phyloP scores from a whole-genome alignment of 1,140 invertebrate genomes.

The Drosophila hydei region DNA sequence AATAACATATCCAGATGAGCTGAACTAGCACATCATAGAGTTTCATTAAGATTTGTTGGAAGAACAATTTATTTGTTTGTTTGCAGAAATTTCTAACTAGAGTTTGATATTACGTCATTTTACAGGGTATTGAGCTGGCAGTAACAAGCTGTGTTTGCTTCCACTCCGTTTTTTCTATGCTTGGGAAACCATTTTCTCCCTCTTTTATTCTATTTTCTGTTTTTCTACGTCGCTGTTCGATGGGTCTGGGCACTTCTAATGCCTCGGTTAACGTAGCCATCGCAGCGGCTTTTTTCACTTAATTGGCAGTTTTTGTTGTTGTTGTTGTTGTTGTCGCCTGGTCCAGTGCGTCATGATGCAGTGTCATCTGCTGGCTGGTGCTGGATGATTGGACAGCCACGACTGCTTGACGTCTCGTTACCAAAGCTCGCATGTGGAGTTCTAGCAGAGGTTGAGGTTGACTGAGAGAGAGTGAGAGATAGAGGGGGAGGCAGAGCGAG shows the following conservation, averaged over 20 bases:
- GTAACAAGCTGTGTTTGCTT: too few species aligned
- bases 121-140: too few species aligned
- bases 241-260: slow-evolving; percentile 49
- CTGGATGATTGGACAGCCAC: slow-evolving; percentile 18
- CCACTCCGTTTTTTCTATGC: too few species aligned
- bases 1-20: too few species aligned
- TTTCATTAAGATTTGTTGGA: too few species aligned
- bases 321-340: slow-evolving; percentile 10
- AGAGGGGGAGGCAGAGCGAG: neutral
- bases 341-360: slow-evolving; percentile 22
- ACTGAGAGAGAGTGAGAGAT: too few species aligned
- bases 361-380: slow-evolving; percentile 17
- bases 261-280: slow-evolving; percentile 34
- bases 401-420: slow-evolving; percentile 23
- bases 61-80: too few species aligned
- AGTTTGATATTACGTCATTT: too few species aligned
- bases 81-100: too few species aligned
- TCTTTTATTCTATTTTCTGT: slow-evolving; percentile 9
- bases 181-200: neutral
- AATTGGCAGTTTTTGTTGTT: slow-evolving; percentile 69
- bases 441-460: too few species aligned
- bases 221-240: slow-evolving; percentile 14
- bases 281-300: slow-evolving; percentile 65
- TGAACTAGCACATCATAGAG: too few species aligned
- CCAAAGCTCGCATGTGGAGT: too few species aligned